Percentiles rank a stretch among this genome's conserved stretches.
These are phyloP conservation scores for Phoebastria nigripes DNA, from an alignment of 2,797 vertebrate genomes.

Conservation along the genomic window DNA sequence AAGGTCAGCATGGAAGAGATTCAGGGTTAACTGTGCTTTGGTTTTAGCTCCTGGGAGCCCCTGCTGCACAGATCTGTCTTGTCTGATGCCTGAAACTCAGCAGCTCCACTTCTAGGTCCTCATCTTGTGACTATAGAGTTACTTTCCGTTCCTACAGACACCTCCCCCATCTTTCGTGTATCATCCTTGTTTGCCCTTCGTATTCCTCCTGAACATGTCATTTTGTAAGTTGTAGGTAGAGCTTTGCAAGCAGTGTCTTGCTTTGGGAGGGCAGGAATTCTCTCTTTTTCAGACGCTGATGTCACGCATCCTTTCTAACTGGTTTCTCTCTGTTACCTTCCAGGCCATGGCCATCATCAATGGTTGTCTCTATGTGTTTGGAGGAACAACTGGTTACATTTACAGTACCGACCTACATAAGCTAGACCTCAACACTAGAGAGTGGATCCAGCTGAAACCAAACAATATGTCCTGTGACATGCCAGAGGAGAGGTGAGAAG, in stretches of 20 bases:
- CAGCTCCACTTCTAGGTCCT: not conserved
- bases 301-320: fast-evolving
- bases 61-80: not conserved
- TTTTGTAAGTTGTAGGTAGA: not conserved
- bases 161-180: not conserved
- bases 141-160: not conserved
- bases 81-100: not conserved
- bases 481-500: conserved; percentile 89
- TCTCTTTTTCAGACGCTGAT: not conserved
- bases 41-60: not conserved
- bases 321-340: not conserved
- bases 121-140: not conserved
- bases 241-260: not conserved
- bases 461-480: conserved; percentile 94
- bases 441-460: conserved; percentile 96
- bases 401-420: conserved; percentile 98
- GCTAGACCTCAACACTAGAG: conserved; percentile 92
- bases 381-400: conserved; percentile 95
- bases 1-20: not conserved
- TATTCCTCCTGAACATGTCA: fast-evolving
- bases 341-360: conserved; percentile 92
- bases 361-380: conserved; percentile 94
- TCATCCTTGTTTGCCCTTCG: not conserved
- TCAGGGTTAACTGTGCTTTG: not conserved
- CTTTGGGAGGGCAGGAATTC: not conserved